Evolutionary conservation across 2,113 vertebrate species (phyloP).

Genomic region (Hippocampus comes): DNA sequence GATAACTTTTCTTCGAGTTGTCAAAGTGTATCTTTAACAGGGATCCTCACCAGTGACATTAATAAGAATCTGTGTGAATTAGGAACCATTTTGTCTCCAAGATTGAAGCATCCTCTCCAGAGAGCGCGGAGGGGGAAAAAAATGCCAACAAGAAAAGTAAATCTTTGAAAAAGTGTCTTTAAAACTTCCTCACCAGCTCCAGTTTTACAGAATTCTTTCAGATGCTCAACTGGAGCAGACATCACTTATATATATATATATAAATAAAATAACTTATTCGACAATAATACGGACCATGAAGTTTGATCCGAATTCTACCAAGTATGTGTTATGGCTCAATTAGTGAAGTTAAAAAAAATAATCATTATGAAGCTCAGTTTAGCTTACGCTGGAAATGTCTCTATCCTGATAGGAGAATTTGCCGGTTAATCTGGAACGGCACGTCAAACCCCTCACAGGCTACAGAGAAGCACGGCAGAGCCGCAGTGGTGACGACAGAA

Average conservation of each 20-base stretch:
- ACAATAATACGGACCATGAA: background rate
- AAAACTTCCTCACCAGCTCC: conserved; percentile 13
- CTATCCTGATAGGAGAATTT: too few relatives aligned
- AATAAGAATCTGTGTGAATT: conserved; percentile 10
- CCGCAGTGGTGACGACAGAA: too few relatives aligned
- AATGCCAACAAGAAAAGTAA: conserved; percentile 15
- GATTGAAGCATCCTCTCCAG: conserved; percentile 4
- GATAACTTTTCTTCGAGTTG: background rate
- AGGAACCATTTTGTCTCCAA: conserved; percentile 11
- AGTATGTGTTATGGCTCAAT: too few relatives aligned
- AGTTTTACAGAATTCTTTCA: conserved; percentile 27
- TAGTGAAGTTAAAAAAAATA: too few relatives aligned
- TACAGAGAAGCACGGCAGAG: too few relatives aligned
- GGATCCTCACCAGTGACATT: background rate
- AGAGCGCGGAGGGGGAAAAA: background rate
- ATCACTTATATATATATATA: background rate
- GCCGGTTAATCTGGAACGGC: too few relatives aligned
- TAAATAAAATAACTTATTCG: too few relatives aligned
- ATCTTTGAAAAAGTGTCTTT: conserved; percentile 15
- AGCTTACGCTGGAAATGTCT: too few relatives aligned
- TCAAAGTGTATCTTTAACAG: background rate
- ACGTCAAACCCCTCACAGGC: too few relatives aligned
- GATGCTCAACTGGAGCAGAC: conserved; percentile 3
- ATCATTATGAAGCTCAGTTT: too few relatives aligned
- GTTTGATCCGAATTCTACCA: background rate